Evolutionary conservation across 2,888 invertebrate species (phyloP).

Genomic region (Oxyteleia sp.): DNA sequence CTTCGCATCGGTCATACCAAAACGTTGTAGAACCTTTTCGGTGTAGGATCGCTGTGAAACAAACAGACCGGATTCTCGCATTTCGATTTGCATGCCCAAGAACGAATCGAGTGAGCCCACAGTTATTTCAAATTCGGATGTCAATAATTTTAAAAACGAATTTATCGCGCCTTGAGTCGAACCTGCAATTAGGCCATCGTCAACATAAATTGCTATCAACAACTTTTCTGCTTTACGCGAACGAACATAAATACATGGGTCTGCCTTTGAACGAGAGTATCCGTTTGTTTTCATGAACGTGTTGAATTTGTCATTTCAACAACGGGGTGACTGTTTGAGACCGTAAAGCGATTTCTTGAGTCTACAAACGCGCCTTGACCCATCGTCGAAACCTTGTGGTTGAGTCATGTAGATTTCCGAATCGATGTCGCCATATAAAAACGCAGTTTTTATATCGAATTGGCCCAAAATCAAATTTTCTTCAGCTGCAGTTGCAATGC

Average conservation of each 20-base stretch:
- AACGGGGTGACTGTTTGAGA: not conserved
- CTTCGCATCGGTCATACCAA: slow-evolving; percentile 63
- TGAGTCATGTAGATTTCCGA: slow-evolving; percentile 15
- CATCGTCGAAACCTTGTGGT: slow-evolving; percentile 26
- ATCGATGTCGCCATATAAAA: slow-evolving; percentile 19
- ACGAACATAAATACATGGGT: slow-evolving; percentile 13
- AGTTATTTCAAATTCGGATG: slow-evolving; percentile 3
- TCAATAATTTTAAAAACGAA: not conserved
- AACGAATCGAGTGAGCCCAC: slow-evolving; percentile 23
- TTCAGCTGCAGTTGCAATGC: slow-evolving; percentile 11
- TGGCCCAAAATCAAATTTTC: slow-evolving; percentile 12
- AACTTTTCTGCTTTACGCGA: not conserved
- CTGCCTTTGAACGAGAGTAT: not conserved
- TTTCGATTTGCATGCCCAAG: slow-evolving; percentile 9
- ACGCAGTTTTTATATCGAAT: slow-evolving; percentile 27
- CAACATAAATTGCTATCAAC: slow-evolving; percentile 3
- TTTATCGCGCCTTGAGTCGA: not conserved
- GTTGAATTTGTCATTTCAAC: slow-evolving; percentile 13
- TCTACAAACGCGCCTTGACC: not conserved
- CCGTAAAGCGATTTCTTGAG: not conserved
- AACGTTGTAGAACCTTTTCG: slow-evolving; percentile 1
- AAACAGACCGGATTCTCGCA: slow-evolving; percentile 13
- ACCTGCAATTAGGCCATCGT: not conserved
- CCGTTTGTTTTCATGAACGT: not conserved
- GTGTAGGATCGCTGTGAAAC: not conserved